Evolutionary conservation across 2,797 vertebrate species (phyloP).

Genomic region (Hybognathus amarus): DNA sequence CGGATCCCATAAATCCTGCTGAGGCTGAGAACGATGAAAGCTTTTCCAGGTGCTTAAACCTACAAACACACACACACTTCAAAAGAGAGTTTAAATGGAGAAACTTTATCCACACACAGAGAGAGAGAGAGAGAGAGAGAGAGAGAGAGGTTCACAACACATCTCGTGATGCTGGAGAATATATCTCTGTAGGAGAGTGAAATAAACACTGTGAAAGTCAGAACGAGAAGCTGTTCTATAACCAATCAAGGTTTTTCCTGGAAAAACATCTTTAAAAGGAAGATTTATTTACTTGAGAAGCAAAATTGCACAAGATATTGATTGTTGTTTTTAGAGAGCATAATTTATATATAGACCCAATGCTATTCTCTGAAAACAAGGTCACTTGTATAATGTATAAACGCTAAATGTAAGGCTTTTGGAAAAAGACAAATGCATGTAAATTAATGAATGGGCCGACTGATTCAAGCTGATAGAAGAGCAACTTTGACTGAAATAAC

Average conservation of each 20-base stretch:
- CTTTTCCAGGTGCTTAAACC: constrained; percentile 17
- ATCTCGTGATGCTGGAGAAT: too few species aligned
- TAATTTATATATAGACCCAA: neutral
- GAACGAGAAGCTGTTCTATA: neutral
- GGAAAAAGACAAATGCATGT: neutral
- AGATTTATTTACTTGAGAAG: neutral
- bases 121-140: neutral
- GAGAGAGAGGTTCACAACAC: neutral
- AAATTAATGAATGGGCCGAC: neutral
- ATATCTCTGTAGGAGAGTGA: neutral
- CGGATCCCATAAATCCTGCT: neutral
- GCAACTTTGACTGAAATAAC: too few species aligned
- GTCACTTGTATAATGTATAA: neutral
- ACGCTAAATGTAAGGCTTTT: neutral
- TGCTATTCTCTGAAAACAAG: neutral
- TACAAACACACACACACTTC: constrained; percentile 23
- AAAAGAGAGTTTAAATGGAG: constrained; percentile 21
- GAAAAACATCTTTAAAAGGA: neutral
- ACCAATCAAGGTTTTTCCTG: neutral
- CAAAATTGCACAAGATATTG: neutral
- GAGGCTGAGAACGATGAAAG: neutral
- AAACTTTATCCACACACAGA: constrained; percentile 15
- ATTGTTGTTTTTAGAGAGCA: neutral
- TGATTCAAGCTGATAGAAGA: too few species aligned
- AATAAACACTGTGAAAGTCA: neutral